Percentiles rank a stretch among this genome's conserved stretches.
phyloP scores from a whole-genome alignment of 2,113 vertebrate genomes.

The Saimiri boliviensis region DNA sequence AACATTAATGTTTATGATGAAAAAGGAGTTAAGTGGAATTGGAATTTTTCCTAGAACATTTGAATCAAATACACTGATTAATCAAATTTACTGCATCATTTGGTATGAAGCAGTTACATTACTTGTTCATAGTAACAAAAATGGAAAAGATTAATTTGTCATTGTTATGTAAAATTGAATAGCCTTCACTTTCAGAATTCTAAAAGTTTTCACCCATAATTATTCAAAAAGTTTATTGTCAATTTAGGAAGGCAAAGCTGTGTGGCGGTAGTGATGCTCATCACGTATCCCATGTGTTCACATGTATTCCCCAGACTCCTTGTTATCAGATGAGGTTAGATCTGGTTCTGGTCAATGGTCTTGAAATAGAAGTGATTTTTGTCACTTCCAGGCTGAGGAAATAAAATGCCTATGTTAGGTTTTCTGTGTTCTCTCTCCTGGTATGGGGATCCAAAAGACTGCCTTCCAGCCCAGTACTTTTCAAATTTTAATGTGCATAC shows the following conservation, averaged over 20 bases:
- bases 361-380: neutral
- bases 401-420: neutral
- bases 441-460: neutral
- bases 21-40: conserved; percentile 64
- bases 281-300: neutral
- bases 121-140: conserved; percentile 71
- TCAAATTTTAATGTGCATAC: neutral
- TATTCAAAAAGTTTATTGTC: conserved; percentile 53
- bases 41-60: conserved; percentile 77
- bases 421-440: neutral
- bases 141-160: conserved; percentile 64
- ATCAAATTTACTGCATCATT: conserved; percentile 74
- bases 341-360: neutral
- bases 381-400: neutral
- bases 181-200: conserved; percentile 46
- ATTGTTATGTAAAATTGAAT: conserved; percentile 41
- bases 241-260: neutral
- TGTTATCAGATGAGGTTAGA: neutral
- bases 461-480: neutral
- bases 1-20: conserved; percentile 74
- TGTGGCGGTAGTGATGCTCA: neutral
- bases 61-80: conserved; percentile 59
- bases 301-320: neutral
- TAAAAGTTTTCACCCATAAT: conserved; percentile 7
- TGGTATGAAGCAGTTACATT: conserved; percentile 60